Conservation (phyloP, 2,888 invertebrate genomes). For the Drosophila nr. fundita region DNA sequence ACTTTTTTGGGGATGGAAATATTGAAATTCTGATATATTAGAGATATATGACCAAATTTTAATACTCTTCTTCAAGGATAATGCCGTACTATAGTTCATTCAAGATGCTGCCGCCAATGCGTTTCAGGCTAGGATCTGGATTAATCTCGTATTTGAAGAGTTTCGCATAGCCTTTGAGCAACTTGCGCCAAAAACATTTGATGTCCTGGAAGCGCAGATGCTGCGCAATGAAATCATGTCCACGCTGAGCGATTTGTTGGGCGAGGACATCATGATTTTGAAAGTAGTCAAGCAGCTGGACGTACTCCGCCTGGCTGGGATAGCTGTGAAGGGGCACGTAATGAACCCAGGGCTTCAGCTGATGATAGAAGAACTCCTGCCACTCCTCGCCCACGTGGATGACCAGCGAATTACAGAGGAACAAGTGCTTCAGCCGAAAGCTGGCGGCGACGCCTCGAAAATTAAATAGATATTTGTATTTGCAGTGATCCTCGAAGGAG, state of each 20-base stretch:
- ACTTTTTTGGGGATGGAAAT: background rate
- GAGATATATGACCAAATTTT: background rate
- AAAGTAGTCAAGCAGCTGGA: slow-evolving; percentile 90
- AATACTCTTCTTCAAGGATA: background rate
- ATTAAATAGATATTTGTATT: slow-evolving; percentile 97
- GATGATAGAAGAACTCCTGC: slow-evolving; percentile 97
- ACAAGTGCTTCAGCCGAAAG: slow-evolving; percentile 97
- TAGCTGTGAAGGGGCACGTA: slow-evolving; percentile 93
- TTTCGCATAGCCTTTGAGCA: slow-evolving; percentile 91
- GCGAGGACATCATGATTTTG: slow-evolving; percentile 90
- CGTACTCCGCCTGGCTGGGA: slow-evolving; percentile 89
- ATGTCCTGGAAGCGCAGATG: slow-evolving; percentile 93
- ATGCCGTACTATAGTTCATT: slow-evolving; percentile 51
- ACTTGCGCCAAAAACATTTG: slow-evolving; percentile 93
- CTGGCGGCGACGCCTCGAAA: slow-evolving; percentile 98
- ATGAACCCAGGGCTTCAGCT: slow-evolving; percentile 97
- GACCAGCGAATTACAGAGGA: slow-evolving; percentile 95
- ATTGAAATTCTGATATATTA: background rate
- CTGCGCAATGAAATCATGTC: slow-evolving; percentile 93
- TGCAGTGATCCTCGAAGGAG: slow-evolving; percentile 95
- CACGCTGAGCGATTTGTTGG: slow-evolving; percentile 92
- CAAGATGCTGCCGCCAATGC: slow-evolving; percentile 81
- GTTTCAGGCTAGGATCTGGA: slow-evolving; percentile 87
- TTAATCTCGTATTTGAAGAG: slow-evolving; percentile 89
- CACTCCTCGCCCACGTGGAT: slow-evolving; percentile 98